phyloP scores from a whole-genome alignment of 2,113 vertebrate species.

The Macaca fascicularis region DNA sequence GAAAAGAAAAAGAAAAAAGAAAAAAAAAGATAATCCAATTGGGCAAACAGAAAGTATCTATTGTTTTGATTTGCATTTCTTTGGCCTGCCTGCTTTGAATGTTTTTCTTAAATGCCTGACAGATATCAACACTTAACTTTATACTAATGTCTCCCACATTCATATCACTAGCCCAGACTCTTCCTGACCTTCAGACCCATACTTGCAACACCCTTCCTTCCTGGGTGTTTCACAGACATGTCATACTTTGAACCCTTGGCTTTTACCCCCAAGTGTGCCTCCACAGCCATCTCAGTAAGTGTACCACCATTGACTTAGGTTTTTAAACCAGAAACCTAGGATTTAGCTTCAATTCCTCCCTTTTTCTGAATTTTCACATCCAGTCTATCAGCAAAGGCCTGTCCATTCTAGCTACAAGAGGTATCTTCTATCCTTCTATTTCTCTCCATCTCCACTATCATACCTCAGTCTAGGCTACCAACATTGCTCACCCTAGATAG shows the following conservation, averaged over 20 bases:
- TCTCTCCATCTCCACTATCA: not conserved
- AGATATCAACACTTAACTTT: not conserved
- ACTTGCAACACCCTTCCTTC: not conserved
- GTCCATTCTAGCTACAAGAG: not conserved
- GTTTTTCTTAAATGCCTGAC: not conserved
- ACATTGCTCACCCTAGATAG: not conserved
- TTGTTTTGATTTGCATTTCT: conserved; percentile 51
- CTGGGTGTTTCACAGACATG: not conserved
- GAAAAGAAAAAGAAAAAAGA: not conserved
- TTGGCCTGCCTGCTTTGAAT: conserved; percentile 31
- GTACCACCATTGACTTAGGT: not conserved
- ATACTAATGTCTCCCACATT: not conserved
- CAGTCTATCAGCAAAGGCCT: not conserved
- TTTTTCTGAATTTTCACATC: not conserved
- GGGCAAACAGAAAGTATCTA: not conserved
- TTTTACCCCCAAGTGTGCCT: not conserved
- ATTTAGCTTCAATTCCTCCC: not conserved
- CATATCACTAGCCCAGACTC: not conserved
- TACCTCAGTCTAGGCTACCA: not conserved
- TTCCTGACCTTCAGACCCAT: not conserved
- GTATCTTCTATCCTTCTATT: not conserved
- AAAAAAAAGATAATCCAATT: not conserved
- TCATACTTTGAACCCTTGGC: conserved; percentile 5
- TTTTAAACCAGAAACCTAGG: conserved; percentile 3
- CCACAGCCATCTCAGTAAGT: not conserved